Evolutionary conservation across 2,113 vertebrate genomes (phyloP).

Genomic region (Mastomys natalensis): DNA sequence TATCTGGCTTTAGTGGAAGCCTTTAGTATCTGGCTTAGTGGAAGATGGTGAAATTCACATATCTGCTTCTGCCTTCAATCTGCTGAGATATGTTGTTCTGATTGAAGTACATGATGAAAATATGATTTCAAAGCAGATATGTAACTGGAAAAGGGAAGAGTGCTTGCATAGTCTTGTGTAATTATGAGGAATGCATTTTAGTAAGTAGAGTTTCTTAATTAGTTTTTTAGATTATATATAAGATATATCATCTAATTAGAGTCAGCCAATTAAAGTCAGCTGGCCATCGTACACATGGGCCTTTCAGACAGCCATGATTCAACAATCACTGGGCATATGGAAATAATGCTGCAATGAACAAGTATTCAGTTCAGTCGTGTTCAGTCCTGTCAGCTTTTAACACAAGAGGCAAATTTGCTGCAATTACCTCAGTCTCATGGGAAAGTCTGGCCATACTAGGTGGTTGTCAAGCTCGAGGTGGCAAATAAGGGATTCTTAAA

Average conservation of each 20-base stretch:
- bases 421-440: not conserved
- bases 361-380: too few relatives aligned
- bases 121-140: conserved; percentile 26
- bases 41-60: not conserved
- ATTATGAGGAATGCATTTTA: not conserved
- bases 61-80: not conserved
- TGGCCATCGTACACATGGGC: not conserved
- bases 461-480: not conserved
- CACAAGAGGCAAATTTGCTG: not conserved
- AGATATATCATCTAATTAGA: not conserved
- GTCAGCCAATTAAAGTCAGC: not conserved
- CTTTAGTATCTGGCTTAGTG: not conserved
- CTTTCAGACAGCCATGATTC: not conserved
- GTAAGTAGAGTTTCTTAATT: not conserved
- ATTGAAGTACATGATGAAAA: conserved; percentile 27
- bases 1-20: not conserved
- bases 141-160: not conserved
- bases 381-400: not conserved
- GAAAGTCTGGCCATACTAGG: not conserved
- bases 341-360: not conserved
- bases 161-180: not conserved
- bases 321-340: not conserved
- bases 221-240: not conserved
- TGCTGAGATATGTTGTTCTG: not conserved
- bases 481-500: not conserved